Base-by-base conservation (phyloP, 2,888 invertebrate species). In the Rhingia rostrata region DNA sequence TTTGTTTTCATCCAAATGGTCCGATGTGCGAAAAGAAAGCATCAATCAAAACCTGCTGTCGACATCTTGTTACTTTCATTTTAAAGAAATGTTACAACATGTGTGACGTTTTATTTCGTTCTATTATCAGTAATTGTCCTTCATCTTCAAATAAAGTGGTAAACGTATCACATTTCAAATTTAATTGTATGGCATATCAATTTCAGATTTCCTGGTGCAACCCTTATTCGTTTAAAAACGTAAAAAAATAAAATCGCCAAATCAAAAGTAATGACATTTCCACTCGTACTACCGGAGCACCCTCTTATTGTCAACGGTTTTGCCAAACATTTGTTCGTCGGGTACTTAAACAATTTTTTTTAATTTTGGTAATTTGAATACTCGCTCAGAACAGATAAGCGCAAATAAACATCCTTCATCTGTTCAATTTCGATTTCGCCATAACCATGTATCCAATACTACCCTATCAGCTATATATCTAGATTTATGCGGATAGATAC, bases 371-470 rank as follows among this genome's bases (percentile, higher is more conserved):
- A 75, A 70, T 77, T 56, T 72, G 64, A 72, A 82, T 49, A 63
- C 56, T 33, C 39, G 14, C 35, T 33, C 22, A 60, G 77, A 66
- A 41, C 22, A 60, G 77, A 72, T 72, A 70, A 53, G 39, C 14
- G 37, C 0, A 66, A 58, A n/a, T 37, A 58, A 72, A 51, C 51
- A 60, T 73, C 12, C 30, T 64, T 66, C 64, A 63, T 67, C 61
- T 72, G 61, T 47, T 37, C 53, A 12, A 72, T 61, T 82, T 70
- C 22, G 63, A 51, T 70, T 63, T 70, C 75, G 45, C 51, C 41
- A 69, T 33, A 74, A n/a, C 12, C 43, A 32, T 6, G 32, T 6
- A 74, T 58, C 56, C 37, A 22, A 22, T 22, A 22, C 22, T 22
- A 2, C 22, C 2, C 22, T 22, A 22, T 22, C 22, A 22, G 47